Conservation (phyloP, 2,888 invertebrate genomes). For the Pteria penguin region DNA sequence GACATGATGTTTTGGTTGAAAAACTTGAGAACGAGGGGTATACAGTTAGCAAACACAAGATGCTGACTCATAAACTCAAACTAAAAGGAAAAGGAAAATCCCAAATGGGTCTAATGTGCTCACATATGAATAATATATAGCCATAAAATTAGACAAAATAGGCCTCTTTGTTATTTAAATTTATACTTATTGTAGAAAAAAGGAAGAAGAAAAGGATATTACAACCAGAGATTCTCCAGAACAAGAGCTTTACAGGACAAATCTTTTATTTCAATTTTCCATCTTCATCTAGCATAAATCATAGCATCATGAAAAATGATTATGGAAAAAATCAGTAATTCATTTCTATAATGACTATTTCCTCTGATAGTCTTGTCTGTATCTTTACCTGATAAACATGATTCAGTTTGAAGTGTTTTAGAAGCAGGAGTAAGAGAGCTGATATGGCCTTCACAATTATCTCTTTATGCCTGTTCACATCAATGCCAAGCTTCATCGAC, state of each 20-base stretch:
- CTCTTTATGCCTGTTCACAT: conserved; percentile 99
- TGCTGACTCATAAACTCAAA: conserved; percentile 99
- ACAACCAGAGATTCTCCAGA: too few relatives aligned
- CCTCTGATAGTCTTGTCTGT: too few relatives aligned
- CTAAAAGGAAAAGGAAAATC: conserved; percentile 73
- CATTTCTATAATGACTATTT: background rate
- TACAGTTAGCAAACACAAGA: conserved; percentile 98
- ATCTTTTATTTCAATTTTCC: too few relatives aligned
- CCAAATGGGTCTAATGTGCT: too few relatives aligned
- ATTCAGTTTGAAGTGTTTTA: conserved; percentile 98
- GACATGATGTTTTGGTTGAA: conserved; percentile 98
- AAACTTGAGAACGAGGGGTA: conserved; percentile 98
- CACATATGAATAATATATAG: too few relatives aligned
- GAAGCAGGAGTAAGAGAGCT: conserved; percentile 88
- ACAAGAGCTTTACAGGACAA: too few relatives aligned
- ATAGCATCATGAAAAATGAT: too few relatives aligned
- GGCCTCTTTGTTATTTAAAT: too few relatives aligned
- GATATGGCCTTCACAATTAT: conserved; percentile 94
- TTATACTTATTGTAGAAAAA: too few relatives aligned
- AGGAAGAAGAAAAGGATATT: too few relatives aligned
- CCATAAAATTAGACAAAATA: too few relatives aligned
- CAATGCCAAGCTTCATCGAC: conserved; percentile 96
- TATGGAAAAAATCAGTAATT: background rate
- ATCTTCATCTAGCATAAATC: too few relatives aligned
- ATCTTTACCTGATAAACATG: conserved; percentile 96